Percentiles rank a stretch among this genome's conserved stretches.
These are phyloP conservation scores for Bovichtus variegatus DNA, from an alignment of 2,797 vertebrate species.

Conservation along the genomic window DNA sequence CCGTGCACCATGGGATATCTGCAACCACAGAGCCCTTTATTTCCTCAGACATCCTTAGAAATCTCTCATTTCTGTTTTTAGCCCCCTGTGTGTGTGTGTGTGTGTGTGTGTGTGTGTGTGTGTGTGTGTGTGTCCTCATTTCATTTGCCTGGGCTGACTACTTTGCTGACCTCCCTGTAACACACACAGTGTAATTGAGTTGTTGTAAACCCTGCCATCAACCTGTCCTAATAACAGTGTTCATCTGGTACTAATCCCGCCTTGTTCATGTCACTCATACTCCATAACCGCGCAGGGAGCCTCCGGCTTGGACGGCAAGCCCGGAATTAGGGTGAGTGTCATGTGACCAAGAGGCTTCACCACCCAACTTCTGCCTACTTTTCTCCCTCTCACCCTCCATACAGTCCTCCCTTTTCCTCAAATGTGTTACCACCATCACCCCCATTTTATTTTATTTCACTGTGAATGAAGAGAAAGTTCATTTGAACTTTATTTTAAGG, in stretches of 20 bases:
- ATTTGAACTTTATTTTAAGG: too few species aligned
- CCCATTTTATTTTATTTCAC: constrained; percentile 37
- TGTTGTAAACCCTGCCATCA: constrained; percentile 79
- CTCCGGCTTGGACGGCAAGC: constrained; percentile 99
- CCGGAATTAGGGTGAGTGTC: constrained; percentile 98
- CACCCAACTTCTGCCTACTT: constrained; percentile 57
- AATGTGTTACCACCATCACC: constrained; percentile 22
- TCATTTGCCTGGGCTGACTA: constrained; percentile 65
- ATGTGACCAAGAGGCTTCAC: constrained; percentile 84
- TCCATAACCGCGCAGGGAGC: constrained; percentile 97
- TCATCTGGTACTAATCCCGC: constrained; percentile 95
- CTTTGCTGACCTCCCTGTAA: constrained; percentile 62
- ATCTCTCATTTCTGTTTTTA: constrained; percentile 10
- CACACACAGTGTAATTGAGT: constrained; percentile 70
- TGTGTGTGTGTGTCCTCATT: constrained; percentile 55
- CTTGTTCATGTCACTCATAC: constrained; percentile 96
- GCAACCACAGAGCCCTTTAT: constrained; percentile 5
- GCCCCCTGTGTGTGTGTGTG: constrained; percentile 10
- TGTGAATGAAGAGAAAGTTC: constrained; percentile 29
- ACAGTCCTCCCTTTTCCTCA: constrained; percentile 1
- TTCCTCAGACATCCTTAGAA: constrained; percentile 14
- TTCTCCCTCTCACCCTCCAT: constrained; percentile 44
- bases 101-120: constrained; percentile 6
- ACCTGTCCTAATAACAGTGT: constrained; percentile 84
- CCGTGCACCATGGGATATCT: constrained; percentile 38